These are phyloP conservation scores for Gortyna flavago DNA, from an alignment of 2,888 invertebrate genomes.

Conservation along the genomic window DNA sequence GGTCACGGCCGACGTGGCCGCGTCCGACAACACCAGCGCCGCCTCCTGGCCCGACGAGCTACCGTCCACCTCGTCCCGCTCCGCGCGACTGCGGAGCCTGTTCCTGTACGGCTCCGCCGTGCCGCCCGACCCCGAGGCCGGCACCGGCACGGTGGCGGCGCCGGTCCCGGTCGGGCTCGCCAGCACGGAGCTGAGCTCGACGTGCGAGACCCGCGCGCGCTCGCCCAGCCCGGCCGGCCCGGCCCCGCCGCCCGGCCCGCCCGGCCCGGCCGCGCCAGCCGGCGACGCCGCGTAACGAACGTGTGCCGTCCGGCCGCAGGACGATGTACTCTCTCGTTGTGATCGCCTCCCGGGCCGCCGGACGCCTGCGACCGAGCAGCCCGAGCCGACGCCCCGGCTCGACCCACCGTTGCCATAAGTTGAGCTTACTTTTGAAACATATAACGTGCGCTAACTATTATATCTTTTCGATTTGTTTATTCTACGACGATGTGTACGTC, in stretches of 20 bases:
- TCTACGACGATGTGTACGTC: constrained; percentile 40
- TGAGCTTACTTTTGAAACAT: constrained; percentile 52
- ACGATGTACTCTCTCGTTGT: constrained; percentile 42
- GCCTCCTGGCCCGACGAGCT: constrained; percentile 81
- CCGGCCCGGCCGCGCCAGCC: constrained; percentile 16
- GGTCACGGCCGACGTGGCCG: constrained; percentile 81
- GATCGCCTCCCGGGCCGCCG: constrained; percentile 23
- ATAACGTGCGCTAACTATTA: constrained; percentile 49
- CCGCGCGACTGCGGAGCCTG: constrained; percentile 80
- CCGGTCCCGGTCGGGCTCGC: constrained; percentile 18
- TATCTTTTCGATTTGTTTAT: constrained; percentile 52
- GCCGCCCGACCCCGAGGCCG: constrained; percentile 80
- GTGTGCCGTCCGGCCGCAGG: constrained; percentile 46
- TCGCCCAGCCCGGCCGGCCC: background rate
- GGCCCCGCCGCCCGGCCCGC: background rate
- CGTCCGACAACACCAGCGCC: constrained; percentile 78
- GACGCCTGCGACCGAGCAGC: constrained; percentile 32
- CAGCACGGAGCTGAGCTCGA: background rate
- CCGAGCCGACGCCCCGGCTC: constrained; percentile 3
- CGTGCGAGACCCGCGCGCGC: background rate
- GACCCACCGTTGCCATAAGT: constrained; percentile 39
- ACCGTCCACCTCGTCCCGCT: constrained; percentile 80
- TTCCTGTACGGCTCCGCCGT: constrained; percentile 85
- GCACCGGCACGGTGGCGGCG: constrained; percentile 46
- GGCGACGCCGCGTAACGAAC: constrained; percentile 56